Conservation (phyloP, 2,888 invertebrate species). For the Parasteatoda lunata region DNA sequence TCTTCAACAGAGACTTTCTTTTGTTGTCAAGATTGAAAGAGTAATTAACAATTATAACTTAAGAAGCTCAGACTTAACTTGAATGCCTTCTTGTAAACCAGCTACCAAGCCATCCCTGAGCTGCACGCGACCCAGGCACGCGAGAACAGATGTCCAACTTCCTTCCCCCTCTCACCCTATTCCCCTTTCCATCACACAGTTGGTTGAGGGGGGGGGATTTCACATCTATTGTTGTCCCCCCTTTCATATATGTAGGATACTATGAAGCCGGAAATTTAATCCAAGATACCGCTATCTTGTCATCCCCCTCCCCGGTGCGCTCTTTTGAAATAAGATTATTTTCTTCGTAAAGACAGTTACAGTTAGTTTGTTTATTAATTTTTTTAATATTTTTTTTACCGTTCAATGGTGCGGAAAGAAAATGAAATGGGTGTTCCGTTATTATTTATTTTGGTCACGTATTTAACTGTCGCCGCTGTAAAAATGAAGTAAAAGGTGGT, state of each 20-base stretch:
- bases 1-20: no score
- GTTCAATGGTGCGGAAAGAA: neutral
- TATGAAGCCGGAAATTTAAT: neutral
- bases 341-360: neutral
- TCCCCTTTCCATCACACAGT: no score
- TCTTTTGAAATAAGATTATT: neutral
- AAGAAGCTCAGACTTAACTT: no score
- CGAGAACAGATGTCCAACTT: neutral
- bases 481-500: neutral
- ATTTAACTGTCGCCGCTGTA: neutral
- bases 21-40: no score
- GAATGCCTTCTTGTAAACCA: no score
- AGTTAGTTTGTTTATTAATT: neutral
- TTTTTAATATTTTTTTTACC: neutral
- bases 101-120: neutral
- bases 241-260: neutral
- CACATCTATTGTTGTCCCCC: neutral
- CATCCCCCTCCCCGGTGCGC: neutral
- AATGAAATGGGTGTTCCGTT: neutral
- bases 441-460: neutral
- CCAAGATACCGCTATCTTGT: neutral
- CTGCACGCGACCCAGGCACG: neutral
- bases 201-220: neutral
- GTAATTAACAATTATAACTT: no score
- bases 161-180: neutral